Percentiles rank a stretch among this genome's conserved stretches.
Conservation (phyloP, 2,888 invertebrate genomes). For the Agrilus mali region DNA sequence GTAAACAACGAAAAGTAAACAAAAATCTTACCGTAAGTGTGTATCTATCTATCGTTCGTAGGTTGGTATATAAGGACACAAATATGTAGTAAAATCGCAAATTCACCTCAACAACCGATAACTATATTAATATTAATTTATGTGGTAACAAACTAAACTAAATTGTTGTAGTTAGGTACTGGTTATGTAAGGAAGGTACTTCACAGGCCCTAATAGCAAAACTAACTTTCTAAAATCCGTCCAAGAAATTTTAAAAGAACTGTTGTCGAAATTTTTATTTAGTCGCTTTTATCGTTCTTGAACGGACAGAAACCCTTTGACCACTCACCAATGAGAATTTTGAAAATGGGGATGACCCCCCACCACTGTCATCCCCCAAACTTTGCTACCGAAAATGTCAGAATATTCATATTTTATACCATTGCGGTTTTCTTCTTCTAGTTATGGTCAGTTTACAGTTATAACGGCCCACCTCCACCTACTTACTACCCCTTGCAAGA, state of each 20-base stretch:
- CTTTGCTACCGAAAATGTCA: constrained; percentile 6
- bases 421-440: constrained; percentile 11
- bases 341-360: constrained; percentile 10
- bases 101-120: too few species aligned
- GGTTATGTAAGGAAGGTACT: too few species aligned
- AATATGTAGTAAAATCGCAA: too few species aligned
- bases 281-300: constrained; percentile 12
- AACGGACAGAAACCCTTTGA: constrained; percentile 14
- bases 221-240: neutral
- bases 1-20: too few species aligned
- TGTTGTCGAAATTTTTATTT: constrained; percentile 7
- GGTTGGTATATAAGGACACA: too few species aligned
- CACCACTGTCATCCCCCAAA: constrained; percentile 4
- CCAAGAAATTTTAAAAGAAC: constrained; percentile 3
- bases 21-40: too few species aligned
- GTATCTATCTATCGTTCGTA: too few species aligned
- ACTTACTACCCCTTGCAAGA: too few species aligned
- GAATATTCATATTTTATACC: constrained; percentile 3
- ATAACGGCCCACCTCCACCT: neutral
- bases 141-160: too few species aligned
- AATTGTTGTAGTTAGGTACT: too few species aligned
- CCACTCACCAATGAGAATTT: constrained; percentile 13
- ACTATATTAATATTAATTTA: too few species aligned
- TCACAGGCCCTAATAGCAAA: too few species aligned
- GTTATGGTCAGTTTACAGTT: constrained; percentile 9